phyloP scores from a whole-genome alignment of 2,113 vertebrate genomes.

The Cebidichthys violaceus region DNA sequence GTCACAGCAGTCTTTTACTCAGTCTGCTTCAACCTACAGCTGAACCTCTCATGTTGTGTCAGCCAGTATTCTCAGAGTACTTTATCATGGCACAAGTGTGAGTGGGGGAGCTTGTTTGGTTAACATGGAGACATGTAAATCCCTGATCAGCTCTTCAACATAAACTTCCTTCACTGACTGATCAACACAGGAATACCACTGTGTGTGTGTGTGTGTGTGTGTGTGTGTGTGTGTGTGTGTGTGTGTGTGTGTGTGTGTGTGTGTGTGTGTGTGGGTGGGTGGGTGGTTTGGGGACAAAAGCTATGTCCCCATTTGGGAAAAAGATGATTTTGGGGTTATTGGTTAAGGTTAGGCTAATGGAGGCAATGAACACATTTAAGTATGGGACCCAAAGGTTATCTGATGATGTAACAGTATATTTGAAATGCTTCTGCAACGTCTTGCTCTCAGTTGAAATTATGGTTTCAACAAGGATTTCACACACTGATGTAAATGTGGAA shows the following conservation, averaged over 20 bases:
- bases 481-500: not conserved
- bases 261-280: not conserved
- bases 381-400: not conserved
- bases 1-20: not conserved
- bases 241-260: not conserved
- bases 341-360: not conserved
- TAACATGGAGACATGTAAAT: conserved; percentile 37
- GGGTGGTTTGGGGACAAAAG: too few relatives aligned
- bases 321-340: not conserved
- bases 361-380: not conserved
- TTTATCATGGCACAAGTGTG: not conserved
- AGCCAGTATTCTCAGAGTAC: not conserved
- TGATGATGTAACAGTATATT: not conserved
- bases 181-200: conserved; percentile 31
- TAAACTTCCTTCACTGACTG: conserved; percentile 27
- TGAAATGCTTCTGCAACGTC: conserved; percentile 3
- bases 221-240: not conserved
- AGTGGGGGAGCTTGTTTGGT: not conserved
- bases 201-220: not conserved
- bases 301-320: not conserved
- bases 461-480: conserved; percentile 9
- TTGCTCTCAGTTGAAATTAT: not conserved
- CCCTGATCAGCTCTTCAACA: conserved; percentile 30
- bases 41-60: not conserved
- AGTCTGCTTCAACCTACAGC: not conserved